These are phyloP conservation scores for Aporophyla lueneburgensis DNA, from an alignment of 2,888 invertebrate genomes.

Conservation along the genomic window DNA sequence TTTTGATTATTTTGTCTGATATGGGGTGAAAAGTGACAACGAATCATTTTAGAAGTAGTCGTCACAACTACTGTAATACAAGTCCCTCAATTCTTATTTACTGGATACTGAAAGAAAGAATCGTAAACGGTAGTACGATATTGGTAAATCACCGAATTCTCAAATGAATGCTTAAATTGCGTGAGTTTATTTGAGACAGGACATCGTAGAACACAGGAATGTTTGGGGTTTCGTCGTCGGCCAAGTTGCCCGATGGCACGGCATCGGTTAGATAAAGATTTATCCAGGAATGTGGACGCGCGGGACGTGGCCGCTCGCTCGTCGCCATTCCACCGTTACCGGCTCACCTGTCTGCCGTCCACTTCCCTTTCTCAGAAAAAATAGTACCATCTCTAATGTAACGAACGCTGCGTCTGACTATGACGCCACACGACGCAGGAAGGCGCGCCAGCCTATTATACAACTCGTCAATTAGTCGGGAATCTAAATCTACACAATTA, in stretches of 20 bases:
- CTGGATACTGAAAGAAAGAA: neutral
- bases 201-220: constrained; percentile 53
- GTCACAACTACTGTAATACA: neutral
- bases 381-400: constrained; percentile 61
- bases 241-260: constrained; percentile 57
- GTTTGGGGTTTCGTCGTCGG: constrained; percentile 47
- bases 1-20: neutral
- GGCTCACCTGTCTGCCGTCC: constrained; percentile 73
- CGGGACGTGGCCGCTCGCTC: constrained; percentile 68
- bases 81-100: neutral
- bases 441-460: constrained; percentile 47
- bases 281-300: constrained; percentile 77
- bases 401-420: constrained; percentile 54
- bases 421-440: constrained; percentile 62
- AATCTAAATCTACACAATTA: constrained; percentile 48
- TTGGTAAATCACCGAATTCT: constrained; percentile 2
- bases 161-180: constrained; percentile 39
- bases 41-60: neutral
- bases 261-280: constrained; percentile 73
- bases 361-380: constrained; percentile 72
- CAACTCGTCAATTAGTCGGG: constrained; percentile 57
- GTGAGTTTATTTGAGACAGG: constrained; percentile 43
- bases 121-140: neutral
- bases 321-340: constrained; percentile 75
- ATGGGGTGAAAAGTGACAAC: neutral